Conservation (phyloP, 2,888 invertebrate species). For the Cryptus armator region DNA sequence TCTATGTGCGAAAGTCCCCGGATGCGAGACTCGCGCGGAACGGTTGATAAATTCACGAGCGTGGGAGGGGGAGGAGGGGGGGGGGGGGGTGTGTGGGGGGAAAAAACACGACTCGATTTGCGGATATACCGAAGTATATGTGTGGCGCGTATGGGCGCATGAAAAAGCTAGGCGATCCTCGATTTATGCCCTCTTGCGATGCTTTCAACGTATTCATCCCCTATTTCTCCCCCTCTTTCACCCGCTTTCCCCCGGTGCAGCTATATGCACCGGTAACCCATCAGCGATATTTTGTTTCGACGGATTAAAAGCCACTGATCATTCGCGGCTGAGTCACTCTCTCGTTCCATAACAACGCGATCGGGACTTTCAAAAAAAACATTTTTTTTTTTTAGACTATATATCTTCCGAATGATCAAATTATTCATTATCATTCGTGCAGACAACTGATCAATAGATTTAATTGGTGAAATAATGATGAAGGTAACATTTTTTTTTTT, state of each 20-base stretch:
- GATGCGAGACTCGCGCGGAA: slow-evolving; percentile 56
- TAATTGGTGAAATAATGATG: too few species aligned
- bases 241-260: too few species aligned
- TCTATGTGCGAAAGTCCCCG: slow-evolving; percentile 48
- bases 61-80: slow-evolving; percentile 20
- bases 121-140: slow-evolving; percentile 59
- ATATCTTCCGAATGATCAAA: slow-evolving; percentile 41
- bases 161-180: slow-evolving; percentile 52
- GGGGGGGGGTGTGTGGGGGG: slow-evolving; percentile 20
- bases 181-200: slow-evolving; percentile 28
- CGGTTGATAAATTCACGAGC: slow-evolving; percentile 55
- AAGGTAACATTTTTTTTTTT: too few species aligned
- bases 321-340: slow-evolving; percentile 58
- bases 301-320: slow-evolving; percentile 67
- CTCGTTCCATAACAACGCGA: slow-evolving; percentile 12
- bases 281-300: slow-evolving; percentile 66
- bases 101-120: slow-evolving; percentile 67
- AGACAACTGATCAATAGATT: too few species aligned
- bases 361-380: slow-evolving; percentile 7
- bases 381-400: too few species aligned
- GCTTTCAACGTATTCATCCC: slow-evolving; percentile 56
- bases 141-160: slow-evolving; percentile 14
- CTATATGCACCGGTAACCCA: neutral
- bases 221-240: too few species aligned
- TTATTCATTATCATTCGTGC: too few species aligned